Evolutionary conservation across 2,797 vertebrate genomes (phyloP).

Genomic region (Hypotaenidia okinawae): DNA sequence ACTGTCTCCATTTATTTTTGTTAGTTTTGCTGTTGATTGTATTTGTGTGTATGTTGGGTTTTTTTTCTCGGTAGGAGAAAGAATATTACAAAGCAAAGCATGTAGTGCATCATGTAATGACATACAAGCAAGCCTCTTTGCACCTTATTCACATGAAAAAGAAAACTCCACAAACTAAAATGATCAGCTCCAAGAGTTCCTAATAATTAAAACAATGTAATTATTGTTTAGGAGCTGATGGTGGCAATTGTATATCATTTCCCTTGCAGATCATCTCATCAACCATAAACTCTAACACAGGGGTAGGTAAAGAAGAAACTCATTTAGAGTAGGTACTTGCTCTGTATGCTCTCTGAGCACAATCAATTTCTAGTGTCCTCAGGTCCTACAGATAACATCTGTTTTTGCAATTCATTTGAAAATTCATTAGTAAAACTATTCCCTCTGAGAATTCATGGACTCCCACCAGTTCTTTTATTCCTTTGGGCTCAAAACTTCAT

Average conservation of each 20-base stretch:
- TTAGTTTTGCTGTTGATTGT: fast-evolving
- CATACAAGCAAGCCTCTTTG: not conserved
- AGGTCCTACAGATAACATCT: slow-evolving; percentile 12
- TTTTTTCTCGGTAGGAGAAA: not conserved
- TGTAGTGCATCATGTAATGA: not conserved
- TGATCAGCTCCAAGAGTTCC: not conserved
- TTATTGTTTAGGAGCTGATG: slow-evolving; percentile 4
- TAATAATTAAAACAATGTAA: slow-evolving; percentile 28
- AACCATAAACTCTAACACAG: not conserved
- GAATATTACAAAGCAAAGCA: not conserved
- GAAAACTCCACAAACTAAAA: not conserved
- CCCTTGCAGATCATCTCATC: slow-evolving; percentile 2
- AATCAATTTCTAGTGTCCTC: not conserved
- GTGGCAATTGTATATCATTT: not conserved
- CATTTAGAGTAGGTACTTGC: not conserved
- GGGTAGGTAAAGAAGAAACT: slow-evolving; percentile 12
- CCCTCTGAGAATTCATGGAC: not conserved
- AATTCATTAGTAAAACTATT: slow-evolving; percentile 36
- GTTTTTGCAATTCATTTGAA: not conserved
- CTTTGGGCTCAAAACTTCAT: not conserved
- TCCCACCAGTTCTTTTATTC: not conserved
- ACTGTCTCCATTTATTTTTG: not conserved
- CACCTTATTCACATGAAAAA: not conserved
- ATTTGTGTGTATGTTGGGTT: fast-evolving
- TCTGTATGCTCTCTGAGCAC: not conserved